Conservation (phyloP, 2,113 vertebrate genomes). For the Micronycteris hirsuta region DNA sequence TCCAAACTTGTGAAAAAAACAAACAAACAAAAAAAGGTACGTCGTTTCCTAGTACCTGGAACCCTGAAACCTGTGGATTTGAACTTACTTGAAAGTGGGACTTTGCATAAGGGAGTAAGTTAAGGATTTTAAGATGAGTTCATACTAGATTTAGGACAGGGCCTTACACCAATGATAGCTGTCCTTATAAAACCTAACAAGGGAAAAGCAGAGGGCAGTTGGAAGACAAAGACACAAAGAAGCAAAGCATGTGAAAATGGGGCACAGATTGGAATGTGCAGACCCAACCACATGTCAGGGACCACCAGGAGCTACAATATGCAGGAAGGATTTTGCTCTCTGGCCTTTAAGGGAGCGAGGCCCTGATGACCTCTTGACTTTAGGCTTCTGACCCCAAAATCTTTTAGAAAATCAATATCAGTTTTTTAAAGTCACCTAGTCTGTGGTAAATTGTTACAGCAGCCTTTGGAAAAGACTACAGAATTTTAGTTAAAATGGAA, state of each 20-base stretch:
- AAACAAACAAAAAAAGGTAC: neutral
- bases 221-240: neutral
- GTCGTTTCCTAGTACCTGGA: neutral
- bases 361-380: neutral
- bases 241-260: neutral
- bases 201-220: neutral
- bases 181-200: neutral
- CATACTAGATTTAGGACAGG: neutral
- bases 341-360: accelerated
- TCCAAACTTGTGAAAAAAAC: accelerated
- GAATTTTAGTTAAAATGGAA: neutral
- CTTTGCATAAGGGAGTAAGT: neutral
- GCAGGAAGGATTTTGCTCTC: neutral
- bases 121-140: neutral
- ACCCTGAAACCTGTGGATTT: neutral
- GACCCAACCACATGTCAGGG: accelerated
- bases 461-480: neutral
- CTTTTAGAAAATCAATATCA: neutral
- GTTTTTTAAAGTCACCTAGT: neutral
- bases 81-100: neutral
- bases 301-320: accelerated
- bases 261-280: neutral
- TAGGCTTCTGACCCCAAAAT: neutral
- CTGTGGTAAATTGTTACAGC: neutral
- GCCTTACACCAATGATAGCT: neutral